phyloP scores from a whole-genome alignment of 2,888 invertebrate genomes.

The Serripes groenlandicus region DNA sequence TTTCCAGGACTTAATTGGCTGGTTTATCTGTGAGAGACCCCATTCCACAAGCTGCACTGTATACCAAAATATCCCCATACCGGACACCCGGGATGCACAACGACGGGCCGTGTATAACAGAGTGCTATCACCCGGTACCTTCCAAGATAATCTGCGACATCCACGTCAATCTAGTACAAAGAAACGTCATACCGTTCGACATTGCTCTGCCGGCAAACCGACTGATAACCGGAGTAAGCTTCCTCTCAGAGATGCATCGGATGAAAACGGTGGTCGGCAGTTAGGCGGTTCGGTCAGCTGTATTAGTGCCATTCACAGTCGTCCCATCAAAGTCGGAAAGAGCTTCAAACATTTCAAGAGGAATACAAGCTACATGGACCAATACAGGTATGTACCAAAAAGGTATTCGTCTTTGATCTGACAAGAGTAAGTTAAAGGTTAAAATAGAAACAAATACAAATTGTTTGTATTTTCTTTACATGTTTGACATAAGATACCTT shows the following conservation, averaged over 20 bases:
- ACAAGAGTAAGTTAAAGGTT: too few species aligned
- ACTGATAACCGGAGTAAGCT: background rate
- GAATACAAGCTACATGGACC: slow-evolving; percentile 67
- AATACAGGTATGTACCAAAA: slow-evolving; percentile 70
- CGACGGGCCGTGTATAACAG: slow-evolving; percentile 2
- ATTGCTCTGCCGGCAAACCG: slow-evolving; percentile 11
- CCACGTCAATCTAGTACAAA: slow-evolving; percentile 5
- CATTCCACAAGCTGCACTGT: slow-evolving; percentile 53
- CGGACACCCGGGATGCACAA: background rate
- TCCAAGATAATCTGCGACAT: slow-evolving; percentile 20
- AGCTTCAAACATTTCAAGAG: slow-evolving; percentile 63
- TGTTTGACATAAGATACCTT: too few species aligned
- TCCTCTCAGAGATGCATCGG: background rate
- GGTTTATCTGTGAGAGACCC: slow-evolving; percentile 66
- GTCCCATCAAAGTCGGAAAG: slow-evolving; percentile 43
- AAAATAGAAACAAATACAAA: too few species aligned
- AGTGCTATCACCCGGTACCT: slow-evolving; percentile 31
- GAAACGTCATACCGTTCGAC: background rate
- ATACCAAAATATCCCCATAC: slow-evolving; percentile 11
- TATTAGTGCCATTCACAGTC: slow-evolving; percentile 12
- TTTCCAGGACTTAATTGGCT: slow-evolving; percentile 57
- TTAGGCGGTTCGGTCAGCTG: slow-evolving; percentile 17
- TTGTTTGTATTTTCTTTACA: too few species aligned
- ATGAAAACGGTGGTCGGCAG: slow-evolving; percentile 13
- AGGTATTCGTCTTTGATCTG: too few species aligned